Evolutionary conservation across 2,888 invertebrate species (phyloP).

Genomic region (Euzetes globulus): DNA sequence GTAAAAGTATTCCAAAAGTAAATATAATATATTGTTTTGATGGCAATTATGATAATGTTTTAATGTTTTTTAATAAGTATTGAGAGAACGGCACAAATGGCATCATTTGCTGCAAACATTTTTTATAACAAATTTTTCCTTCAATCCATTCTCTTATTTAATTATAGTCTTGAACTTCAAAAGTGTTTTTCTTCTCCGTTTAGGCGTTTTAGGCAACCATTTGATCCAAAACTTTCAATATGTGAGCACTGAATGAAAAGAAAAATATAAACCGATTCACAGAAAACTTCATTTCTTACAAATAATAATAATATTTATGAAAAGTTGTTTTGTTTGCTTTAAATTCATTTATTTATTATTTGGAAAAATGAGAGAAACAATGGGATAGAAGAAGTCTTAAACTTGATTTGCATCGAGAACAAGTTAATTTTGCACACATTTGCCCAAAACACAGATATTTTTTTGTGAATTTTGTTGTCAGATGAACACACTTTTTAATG

Average conservation of each 20-base stretch:
- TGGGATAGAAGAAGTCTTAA: not conserved
- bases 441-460: not conserved
- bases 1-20: not conserved
- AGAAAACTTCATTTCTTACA: not conserved
- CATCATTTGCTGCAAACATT: no score
- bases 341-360: not conserved
- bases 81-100: no score
- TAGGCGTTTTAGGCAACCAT: not conserved
- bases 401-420: not conserved
- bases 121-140: no score
- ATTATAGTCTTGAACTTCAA: conserved; percentile 1
- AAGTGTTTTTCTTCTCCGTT: not conserved
- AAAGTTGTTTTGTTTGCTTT: not conserved
- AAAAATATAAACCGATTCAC: not conserved
- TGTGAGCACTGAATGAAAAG: not conserved
- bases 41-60: not conserved
- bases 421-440: not conserved
- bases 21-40: not conserved
- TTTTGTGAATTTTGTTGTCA: not conserved
- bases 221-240: no score
- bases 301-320: not conserved
- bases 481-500: not conserved
- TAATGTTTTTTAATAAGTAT: no score
- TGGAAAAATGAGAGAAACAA: not conserved
- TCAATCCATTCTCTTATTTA: no score